Percentiles rank a stretch among this genome's conserved stretches.
Evolutionary conservation across 2,888 invertebrate genomes (phyloP).

Genomic region (Suillia variegata): DNA sequence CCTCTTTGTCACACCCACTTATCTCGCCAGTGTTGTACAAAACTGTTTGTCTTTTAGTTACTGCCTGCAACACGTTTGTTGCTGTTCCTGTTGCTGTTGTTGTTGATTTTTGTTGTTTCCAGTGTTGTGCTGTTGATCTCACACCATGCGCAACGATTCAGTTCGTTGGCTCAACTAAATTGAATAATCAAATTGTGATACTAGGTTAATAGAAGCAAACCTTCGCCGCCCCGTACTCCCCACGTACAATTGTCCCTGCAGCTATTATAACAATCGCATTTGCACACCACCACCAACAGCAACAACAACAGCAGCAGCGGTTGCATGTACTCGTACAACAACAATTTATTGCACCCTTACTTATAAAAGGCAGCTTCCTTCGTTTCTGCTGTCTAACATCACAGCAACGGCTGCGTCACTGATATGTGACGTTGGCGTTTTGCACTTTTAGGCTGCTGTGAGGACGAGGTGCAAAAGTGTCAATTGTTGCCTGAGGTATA

Average conservation of each 20-base stretch:
- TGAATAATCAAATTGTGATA: conserved; percentile 16
- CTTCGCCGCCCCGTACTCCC: background rate
- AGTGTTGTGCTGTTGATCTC: background rate
- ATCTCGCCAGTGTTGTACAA: no score
- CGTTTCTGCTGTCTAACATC: background rate
- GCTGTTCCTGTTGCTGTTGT: background rate
- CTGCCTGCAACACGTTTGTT: background rate
- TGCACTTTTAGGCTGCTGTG: no score
- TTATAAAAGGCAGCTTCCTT: background rate
- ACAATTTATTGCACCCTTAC: background rate
- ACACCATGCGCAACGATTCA: background rate
- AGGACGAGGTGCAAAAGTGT: conserved; percentile 3
- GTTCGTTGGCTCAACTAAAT: conserved; percentile 12
- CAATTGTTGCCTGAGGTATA: background rate
- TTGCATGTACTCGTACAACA: background rate
- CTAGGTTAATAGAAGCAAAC: conserved; percentile 7
- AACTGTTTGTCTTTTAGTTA: no score
- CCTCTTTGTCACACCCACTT: no score
- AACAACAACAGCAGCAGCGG: background rate
- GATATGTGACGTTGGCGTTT: no score
- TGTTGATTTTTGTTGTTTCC: background rate
- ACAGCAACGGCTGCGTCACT: no score
- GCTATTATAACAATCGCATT: conserved; percentile 1
- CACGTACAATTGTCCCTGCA: background rate
- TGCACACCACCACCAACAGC: background rate